These are phyloP conservation scores for Tuberolachnus salignus DNA, from an alignment of 2,888 invertebrate genomes.

Conservation along the genomic window DNA sequence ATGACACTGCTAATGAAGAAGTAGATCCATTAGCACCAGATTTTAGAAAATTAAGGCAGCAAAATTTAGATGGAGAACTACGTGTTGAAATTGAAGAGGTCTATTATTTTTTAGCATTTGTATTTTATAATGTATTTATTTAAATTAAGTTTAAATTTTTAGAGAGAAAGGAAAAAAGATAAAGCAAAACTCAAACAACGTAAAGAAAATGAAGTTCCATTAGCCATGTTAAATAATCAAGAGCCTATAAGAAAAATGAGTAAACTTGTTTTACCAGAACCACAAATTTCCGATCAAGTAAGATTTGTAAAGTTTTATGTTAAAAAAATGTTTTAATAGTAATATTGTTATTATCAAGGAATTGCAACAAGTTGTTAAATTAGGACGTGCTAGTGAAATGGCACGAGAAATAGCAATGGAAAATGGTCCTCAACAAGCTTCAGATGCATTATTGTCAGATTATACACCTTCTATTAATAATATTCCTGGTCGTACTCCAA, in stretches of 20 bases:
- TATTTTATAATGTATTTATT: conserved; percentile 26
- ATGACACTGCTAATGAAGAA: conserved; percentile 88
- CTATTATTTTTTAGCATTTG: conserved; percentile 54
- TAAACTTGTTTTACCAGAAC: conserved; percentile 93
- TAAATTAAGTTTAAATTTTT: conserved; percentile 60
- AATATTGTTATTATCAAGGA: conserved; percentile 65
- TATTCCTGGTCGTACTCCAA: conserved; percentile 70
- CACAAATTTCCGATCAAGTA: conserved; percentile 86
- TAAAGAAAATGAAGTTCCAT: conserved; percentile 94
- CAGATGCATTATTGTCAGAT: conserved; percentile 87
- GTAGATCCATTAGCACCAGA: conserved; percentile 89
- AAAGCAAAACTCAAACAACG: conserved; percentile 93
- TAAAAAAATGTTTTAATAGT: conserved; percentile 60
- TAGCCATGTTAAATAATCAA: conserved; percentile 83
- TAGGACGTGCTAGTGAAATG: conserved; percentile 87
- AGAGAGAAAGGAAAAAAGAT: conserved; percentile 91
- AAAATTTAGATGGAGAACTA: conserved; percentile 90
- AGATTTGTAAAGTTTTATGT: not conserved
- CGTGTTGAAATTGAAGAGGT: conserved; percentile 90
- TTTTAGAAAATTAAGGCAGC: conserved; percentile 86
- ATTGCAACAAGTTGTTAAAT: conserved; percentile 87
- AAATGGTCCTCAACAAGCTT: conserved; percentile 73
- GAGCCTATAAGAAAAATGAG: conserved; percentile 92
- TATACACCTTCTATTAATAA: conserved; percentile 78
- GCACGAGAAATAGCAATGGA: conserved; percentile 87